These are phyloP conservation scores for Netelia inedita DNA, from an alignment of 2,888 invertebrate species.

Conservation along the genomic window DNA sequence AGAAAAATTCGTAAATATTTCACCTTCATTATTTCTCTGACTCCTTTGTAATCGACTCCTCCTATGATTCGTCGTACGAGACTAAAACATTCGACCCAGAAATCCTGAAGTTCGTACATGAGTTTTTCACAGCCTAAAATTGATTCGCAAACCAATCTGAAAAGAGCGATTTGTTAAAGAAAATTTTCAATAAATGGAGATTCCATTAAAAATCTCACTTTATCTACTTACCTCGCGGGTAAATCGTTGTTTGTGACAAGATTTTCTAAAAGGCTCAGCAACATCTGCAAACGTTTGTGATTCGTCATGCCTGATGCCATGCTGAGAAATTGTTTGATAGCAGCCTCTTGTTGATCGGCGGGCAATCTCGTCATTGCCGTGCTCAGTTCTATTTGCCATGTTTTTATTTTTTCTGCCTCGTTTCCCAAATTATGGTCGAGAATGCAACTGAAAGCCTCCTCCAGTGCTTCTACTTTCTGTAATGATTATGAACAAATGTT, in stretches of 20 bases:
- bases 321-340: conserved; percentile 91
- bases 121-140: conserved; percentile 94
- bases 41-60: conserved; percentile 98
- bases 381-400: conserved; percentile 90
- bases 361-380: conserved; percentile 89
- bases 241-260: conserved; percentile 91
- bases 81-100: conserved; percentile 96
- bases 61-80: conserved; percentile 94
- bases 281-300: conserved; percentile 90
- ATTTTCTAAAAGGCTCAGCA: conserved; percentile 91
- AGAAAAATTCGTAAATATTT: conserved; percentile 59
- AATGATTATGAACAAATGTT: conserved; percentile 72
- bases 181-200: not conserved
- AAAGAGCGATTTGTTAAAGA: not conserved
- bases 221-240: conserved; percentile 89
- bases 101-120: conserved; percentile 92
- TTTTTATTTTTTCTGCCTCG: conserved; percentile 89
- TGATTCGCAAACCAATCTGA: conserved; percentile 94
- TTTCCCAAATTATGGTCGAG: conserved; percentile 91
- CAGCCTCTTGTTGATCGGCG: conserved; percentile 91
- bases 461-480: conserved; percentile 93
- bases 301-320: conserved; percentile 91
- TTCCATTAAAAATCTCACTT: not conserved
- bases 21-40: conserved; percentile 96
- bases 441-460: conserved; percentile 96